Evolutionary conservation across 2,888 invertebrate genomes (phyloP), one percentile per base, ranked within the genome.

Genomic region (Ectobius pallidus): DNA sequence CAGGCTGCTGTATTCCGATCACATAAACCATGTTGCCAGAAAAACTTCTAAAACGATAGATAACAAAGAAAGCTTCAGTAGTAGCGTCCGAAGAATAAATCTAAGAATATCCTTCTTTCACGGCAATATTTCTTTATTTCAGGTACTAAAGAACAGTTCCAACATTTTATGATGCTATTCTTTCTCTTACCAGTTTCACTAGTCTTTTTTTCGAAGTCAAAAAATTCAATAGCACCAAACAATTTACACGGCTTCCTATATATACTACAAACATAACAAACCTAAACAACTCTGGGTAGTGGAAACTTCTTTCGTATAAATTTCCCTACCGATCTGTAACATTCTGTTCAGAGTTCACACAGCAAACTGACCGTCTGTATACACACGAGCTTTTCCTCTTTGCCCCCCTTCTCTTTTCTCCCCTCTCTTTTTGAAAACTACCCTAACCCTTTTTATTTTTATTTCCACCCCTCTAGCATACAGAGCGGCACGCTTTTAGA

Each of bases 11-110:
- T 58, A 75, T 61, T 39, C 75, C 75, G 39, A 75, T 67, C 61
- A 74, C 68, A 67, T 72, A 74, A 39, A 75, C 75, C 75, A 75
- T 75, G 42, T 22, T 63, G 39, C 0, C 27, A n/a, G n/a, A n/a
- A 34, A 52, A 52, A 25, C 9, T 1, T 52, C 20, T 11, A 27
- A 52, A 18, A 46, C 22, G n/a, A 46, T 11, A 7, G n/a, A 20
- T 42, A 22, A 42, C n/a, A 46, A 30, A 16, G 14, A 7, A 7
- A 34, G 6, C 11, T 34, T 34, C 34, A 34, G 34, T 34, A n/a
- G n/a, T n/a, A n/a, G n/a, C n/a, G n/a, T n/a, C n/a, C n/a, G n/a
- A n/a, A n/a, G n/a, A n/a, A n/a, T n/a, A n/a, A n/a, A n/a, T n/a
- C n/a, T n/a, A n/a, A n/a, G n/a, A n/a, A n/a, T n/a, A n/a, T n/a